phyloP scores from a whole-genome alignment of 2,888 invertebrate genomes.

The Microctonus brassicae region DNA sequence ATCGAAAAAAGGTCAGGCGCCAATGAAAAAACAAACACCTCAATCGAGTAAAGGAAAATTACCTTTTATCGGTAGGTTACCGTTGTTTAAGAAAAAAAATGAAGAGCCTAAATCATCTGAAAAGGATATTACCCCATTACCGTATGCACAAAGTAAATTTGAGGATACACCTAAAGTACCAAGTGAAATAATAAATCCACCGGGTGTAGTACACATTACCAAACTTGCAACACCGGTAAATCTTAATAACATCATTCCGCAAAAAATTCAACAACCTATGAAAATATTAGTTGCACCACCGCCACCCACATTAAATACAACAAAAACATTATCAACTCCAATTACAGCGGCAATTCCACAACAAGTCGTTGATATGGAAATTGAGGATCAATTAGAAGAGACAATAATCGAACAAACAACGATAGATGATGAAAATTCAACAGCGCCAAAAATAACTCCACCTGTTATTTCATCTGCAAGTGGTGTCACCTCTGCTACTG shows the following conservation, averaged over 20 bases:
- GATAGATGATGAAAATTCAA: conserved; percentile 45
- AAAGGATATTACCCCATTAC: conserved; percentile 70
- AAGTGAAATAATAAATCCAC: conserved; percentile 67
- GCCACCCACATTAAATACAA: conserved; percentile 61
- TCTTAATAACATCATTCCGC: conserved; percentile 49
- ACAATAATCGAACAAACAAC: conserved; percentile 62
- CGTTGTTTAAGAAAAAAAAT: conserved; percentile 78
- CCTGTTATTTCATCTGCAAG: conserved; percentile 35
- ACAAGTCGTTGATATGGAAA: conserved; percentile 67
- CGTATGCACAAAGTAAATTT: conserved; percentile 65
- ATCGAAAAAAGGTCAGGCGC: conserved; percentile 53
- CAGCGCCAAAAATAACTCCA: not conserved
- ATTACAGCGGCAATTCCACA: conserved; percentile 44
- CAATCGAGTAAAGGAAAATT: conserved; percentile 76
- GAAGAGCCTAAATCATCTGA: conserved; percentile 67
- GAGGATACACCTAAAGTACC: conserved; percentile 67
- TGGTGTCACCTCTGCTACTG: conserved; percentile 29
- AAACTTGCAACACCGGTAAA: conserved; percentile 64
- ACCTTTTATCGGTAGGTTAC: conserved; percentile 89
- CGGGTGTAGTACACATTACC: conserved; percentile 66
- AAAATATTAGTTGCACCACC: conserved; percentile 66
- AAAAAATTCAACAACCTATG: conserved; percentile 55
- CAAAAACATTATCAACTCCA: conserved; percentile 60
- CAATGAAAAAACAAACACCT: conserved; percentile 59
- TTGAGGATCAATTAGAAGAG: conserved; percentile 65